Base-by-base conservation (phyloP, 2,888 invertebrate species). In the Cephus sareptanus region DNA sequence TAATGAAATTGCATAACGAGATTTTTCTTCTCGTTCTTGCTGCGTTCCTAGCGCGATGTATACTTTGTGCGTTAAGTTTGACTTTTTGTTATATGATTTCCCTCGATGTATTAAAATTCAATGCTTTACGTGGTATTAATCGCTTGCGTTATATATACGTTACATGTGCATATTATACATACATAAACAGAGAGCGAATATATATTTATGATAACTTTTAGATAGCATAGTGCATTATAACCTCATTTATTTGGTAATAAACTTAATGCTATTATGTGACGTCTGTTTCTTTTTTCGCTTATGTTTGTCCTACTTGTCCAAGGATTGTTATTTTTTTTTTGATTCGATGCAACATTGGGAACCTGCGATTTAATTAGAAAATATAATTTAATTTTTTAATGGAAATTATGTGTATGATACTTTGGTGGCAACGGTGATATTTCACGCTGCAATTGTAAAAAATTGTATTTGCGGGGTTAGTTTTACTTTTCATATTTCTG, bases 281-380 rank as follows among this genome's bases (percentile, higher is more conserved):
- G 90, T 89, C 89, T 91, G 87, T 85, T 90, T 91, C 90, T 90
- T 90, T 91, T 88, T 87, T 85, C 83, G 89, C 89, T 90, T 90
- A 83, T 83, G 84, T 87, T 85, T 83, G 86, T 87, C 87, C 89
- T 85, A 79, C 73, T 79, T 78, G 76, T 70, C 80, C 71, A 75
- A 77, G 75, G 71, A 80, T 80, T 75, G 76, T 74, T 69, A 77
- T 69, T 69, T 75, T 74, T 76, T 69, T 79, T 74, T 75, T 69
- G 30, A 69, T 76, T 75, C 37, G 4, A 40, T 6, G 23, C 15
- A 15, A 23, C 15, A 40, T 4, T 40, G 40, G 40, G 9, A 56
- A 56, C 23, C 40, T 56, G 23, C 40, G 40, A 56, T 23, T 56
- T 56, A 23, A 23, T 56, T 56, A 23, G 0, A 1, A 56, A 40